Base-by-base conservation (phyloP, 2,797 vertebrate species). In the Pangasius krempfi region DNA sequence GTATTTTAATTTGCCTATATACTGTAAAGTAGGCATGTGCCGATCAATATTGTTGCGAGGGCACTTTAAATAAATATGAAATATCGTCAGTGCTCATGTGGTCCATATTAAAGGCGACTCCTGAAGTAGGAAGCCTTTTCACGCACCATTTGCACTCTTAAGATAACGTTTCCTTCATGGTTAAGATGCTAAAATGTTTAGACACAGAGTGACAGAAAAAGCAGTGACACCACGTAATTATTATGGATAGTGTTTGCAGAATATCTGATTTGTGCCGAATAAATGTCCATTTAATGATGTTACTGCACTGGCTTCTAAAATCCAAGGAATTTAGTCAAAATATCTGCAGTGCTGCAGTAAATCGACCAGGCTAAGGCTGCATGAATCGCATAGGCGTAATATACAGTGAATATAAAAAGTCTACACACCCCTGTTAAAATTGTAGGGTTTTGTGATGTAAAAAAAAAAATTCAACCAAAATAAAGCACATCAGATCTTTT, bases 21-120 rank as follows among this genome's bases (percentile, higher is more conserved):
- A 22, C 83, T 14, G 83, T 84, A 70, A 70, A 30, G 82, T 68
- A 50, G 82, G 82, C 62, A 84, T 84, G 82, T 84, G 83, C 83
- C 56, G 47, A 84, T 54, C 20, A 20, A 52, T 52, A 84, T 66
- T 1, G 62, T 33, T 20, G 27, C 1, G n/a, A n/a, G 40, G 40
- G 44, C 7, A 47, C 60, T 64, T 64, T 50, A 62, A 66, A 83
- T n/a, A 47, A 30, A 20, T 40, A 1, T 1, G 0, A 62, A 62
- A 83, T 50, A 30, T 50, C 22, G 12, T 52, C 62, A 66, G 16
- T 27, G 33, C 37, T 82, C 16, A 27, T 62, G 37, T 27, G 40
- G 62, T 82, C 37, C 2, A 0, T 27, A 20, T 56, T 14, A 62
- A 44, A 40, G 33, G 56, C 25, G 37, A 4, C 30, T 83, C 56